phyloP scores from a whole-genome alignment of 37 sponge, comb jelly and placozoan genomes.

The Theonella swinhoei region DNA sequence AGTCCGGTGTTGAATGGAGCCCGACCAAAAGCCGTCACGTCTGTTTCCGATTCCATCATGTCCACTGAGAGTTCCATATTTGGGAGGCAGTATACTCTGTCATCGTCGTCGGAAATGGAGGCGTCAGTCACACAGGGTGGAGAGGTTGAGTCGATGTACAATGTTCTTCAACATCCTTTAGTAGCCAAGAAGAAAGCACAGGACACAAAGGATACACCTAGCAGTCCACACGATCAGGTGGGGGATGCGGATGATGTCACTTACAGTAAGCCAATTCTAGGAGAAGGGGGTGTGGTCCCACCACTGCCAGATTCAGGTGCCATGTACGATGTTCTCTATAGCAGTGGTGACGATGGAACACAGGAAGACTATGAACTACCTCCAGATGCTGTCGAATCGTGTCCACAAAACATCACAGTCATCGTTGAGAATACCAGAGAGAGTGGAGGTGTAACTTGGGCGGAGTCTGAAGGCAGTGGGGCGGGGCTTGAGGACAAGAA shows the following conservation, averaged over 20 bases:
- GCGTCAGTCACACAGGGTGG: neutral
- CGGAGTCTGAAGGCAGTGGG: neutral
- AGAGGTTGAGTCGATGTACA: neutral
- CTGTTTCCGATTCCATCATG: neutral
- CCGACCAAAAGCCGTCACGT: neutral
- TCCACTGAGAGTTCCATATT: neutral
- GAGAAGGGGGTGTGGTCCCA: neutral
- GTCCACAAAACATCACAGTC: neutral
- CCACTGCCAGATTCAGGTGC: neutral
- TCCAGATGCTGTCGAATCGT: neutral
- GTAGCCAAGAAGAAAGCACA: no score
- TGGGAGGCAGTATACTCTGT: neutral
- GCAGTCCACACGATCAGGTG: neutral
- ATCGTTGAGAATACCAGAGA: neutral
- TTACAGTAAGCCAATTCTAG: neutral
- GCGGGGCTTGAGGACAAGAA: neutral
- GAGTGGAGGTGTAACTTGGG: neutral
- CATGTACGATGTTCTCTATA: neutral
- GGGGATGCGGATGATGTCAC: neutral
- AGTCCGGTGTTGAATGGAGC: neutral
- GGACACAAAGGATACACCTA: no score
- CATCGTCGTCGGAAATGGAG: neutral
- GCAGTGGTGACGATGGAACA: neutral
- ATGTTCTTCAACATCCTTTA: neutral
- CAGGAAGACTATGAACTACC: neutral